A percentile compares a stretch with the other conserved stretches of the same genome.
Evolutionary conservation across 1,140 invertebrate species (phyloP).

Genomic region (Saccostrea cuccullata): DNA sequence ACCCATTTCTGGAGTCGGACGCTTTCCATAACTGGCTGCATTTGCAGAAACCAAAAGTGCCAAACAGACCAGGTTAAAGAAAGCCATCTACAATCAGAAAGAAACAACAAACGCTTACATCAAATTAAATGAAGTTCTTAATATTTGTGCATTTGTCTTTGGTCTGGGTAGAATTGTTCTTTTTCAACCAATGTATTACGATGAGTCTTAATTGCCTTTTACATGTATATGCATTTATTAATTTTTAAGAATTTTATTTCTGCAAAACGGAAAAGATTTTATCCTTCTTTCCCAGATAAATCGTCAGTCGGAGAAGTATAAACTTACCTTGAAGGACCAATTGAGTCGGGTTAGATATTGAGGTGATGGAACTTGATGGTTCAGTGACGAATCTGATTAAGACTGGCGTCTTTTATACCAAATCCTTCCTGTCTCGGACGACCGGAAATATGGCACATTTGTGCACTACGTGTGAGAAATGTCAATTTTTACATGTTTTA

Average conservation of each 20-base stretch:
- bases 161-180: no score
- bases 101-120: not conserved
- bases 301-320: not conserved
- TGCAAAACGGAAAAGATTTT: no score
- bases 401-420: not conserved
- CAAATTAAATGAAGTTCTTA: no score
- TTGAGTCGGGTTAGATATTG: conserved; percentile 21
- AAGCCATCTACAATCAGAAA: not conserved
- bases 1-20: conserved; percentile 17
- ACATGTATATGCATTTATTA: no score
- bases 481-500: conserved; percentile 7
- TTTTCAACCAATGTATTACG: no score
- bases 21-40: conserved; percentile 29
- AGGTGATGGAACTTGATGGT: not conserved
- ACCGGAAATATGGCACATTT: conserved; percentile 15
- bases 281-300: no score
- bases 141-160: no score
- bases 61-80: conserved; percentile 25
- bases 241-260: no score
- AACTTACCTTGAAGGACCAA: not conserved
- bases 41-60: conserved; percentile 30
- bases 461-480: conserved; percentile 12
- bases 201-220: no score
- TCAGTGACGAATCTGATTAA: not conserved
- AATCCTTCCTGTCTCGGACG: not conserved